Evolutionary conservation across 2,797 vertebrate genomes (phyloP).

Genomic region (Uromys caudimaculatus): DNA sequence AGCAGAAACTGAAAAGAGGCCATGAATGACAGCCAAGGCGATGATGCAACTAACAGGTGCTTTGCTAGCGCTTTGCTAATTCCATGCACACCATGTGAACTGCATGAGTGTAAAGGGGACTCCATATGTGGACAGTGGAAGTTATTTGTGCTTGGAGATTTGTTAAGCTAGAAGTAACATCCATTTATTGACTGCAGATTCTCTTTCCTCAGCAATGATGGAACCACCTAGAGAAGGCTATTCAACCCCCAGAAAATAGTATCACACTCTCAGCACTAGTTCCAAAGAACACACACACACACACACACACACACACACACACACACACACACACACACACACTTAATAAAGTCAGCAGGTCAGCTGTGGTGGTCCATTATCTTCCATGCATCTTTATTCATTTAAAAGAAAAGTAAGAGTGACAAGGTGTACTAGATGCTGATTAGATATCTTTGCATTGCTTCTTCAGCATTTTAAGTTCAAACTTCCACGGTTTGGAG

Average conservation of each 20-base stretch:
- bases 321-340: neutral
- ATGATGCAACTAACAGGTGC: neutral
- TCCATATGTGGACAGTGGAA: neutral
- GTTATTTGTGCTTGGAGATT: neutral
- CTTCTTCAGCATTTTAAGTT: slow-evolving; percentile 68
- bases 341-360: neutral
- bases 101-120: neutral
- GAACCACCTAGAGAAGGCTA: neutral
- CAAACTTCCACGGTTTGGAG: slow-evolving; percentile 79
- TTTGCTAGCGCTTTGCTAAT: neutral
- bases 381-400: slow-evolving; percentile 26
- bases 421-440: neutral
- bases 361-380: neutral
- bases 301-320: neutral
- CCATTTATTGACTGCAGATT: neutral
- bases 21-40: neutral
- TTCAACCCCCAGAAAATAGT: neutral
- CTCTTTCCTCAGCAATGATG: neutral
- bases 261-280: neutral
- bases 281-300: neutral
- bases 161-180: neutral
- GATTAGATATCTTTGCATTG: slow-evolving; percentile 56
- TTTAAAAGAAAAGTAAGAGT: neutral
- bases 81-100: neutral
- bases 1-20: neutral